A percentile compares a stretch with the other conserved stretches of the same genome.
Evolutionary conservation across 2,888 invertebrate genomes (phyloP).

Genomic region (Hermaeophaga mercurialis): DNA sequence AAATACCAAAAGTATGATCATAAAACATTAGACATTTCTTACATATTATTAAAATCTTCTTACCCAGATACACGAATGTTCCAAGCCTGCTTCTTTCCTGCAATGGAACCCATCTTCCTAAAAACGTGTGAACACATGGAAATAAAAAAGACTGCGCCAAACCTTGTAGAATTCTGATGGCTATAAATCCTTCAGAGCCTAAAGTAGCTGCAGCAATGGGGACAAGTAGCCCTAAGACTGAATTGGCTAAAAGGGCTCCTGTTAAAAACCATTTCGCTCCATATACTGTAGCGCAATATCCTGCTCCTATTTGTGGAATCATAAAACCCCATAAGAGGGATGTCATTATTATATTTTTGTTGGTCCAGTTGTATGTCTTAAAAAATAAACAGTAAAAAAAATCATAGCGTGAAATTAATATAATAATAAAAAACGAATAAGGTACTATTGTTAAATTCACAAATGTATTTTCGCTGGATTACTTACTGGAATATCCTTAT

Average conservation of each 20-base stretch:
- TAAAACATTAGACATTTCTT: too few relatives aligned
- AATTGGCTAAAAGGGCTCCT: constrained; percentile 63
- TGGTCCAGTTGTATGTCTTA: constrained; percentile 58
- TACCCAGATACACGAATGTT: constrained; percentile 67
- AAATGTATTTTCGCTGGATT: too few relatives aligned
- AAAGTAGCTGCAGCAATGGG: constrained; percentile 70
- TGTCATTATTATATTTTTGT: constrained; percentile 65
- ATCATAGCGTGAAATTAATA: too few relatives aligned
- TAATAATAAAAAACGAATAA: too few relatives aligned
- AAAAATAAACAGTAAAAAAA: constrained; percentile 28
- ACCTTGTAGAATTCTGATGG: constrained; percentile 72
- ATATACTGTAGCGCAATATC: constrained; percentile 71
- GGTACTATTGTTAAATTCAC: too few relatives aligned
- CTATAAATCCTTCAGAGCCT: constrained; percentile 67
- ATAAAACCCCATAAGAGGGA: constrained; percentile 83
- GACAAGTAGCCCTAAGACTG: constrained; percentile 68
- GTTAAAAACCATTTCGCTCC: constrained; percentile 74
- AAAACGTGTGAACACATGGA: constrained; percentile 71
- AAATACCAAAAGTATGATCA: too few relatives aligned
- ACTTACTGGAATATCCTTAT: constrained; percentile 24
- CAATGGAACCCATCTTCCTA: constrained; percentile 77
- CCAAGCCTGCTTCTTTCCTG: constrained; percentile 71
- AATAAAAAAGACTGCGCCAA: constrained; percentile 74
- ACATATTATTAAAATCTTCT: not conserved
- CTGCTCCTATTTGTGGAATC: constrained; percentile 73